Evolutionary conservation across 2,888 invertebrate genomes (phyloP).

Genomic region (Volucella inflata): DNA sequence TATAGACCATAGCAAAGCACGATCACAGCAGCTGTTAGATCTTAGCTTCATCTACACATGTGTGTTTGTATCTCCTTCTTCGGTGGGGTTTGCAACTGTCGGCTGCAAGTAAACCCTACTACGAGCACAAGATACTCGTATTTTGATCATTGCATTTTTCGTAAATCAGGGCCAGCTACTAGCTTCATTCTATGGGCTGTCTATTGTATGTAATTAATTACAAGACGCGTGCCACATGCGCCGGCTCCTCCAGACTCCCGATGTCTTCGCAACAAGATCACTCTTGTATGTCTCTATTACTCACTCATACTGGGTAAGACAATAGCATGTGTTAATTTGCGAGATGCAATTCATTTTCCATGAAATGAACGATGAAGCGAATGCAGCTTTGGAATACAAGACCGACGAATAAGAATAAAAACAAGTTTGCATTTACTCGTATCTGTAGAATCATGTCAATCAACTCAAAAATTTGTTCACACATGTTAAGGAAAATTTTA

Average conservation of each 20-base stretch:
- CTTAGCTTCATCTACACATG: conserved; percentile 52
- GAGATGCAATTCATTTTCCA: conserved; percentile 75
- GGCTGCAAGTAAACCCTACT: conserved; percentile 58
- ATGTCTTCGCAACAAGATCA: conserved; percentile 47
- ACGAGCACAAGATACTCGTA: conserved; percentile 45
- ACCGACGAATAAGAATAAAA: conserved; percentile 53
- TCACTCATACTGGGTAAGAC: conserved; percentile 62
- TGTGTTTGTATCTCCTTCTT: conserved; percentile 49
- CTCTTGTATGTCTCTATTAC: conserved; percentile 45
- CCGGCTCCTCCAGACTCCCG: conserved; percentile 39
- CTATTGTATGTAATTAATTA: conserved; percentile 81
- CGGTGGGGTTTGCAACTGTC: conserved; percentile 64
- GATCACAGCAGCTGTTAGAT: conserved; percentile 58
- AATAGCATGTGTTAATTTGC: conserved; percentile 75
- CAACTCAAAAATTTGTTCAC: conserved; percentile 54
- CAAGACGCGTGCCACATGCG: conserved; percentile 82
- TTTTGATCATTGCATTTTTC: conserved; percentile 67
- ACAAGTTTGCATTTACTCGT: conserved; percentile 53
- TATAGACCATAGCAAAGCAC: conserved; percentile 44
- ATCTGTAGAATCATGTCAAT: conserved; percentile 66
- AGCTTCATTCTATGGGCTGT: conserved; percentile 62
- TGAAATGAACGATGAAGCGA: conserved; percentile 69
- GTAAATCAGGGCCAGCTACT: conserved; percentile 73
- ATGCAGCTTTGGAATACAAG: conserved; percentile 29
- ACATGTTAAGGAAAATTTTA: conserved; percentile 4